Percentiles rank a stretch among this genome's conserved stretches.
Conservation (phyloP, 2,888 invertebrate genomes). For the Laspeyria flexula region DNA sequence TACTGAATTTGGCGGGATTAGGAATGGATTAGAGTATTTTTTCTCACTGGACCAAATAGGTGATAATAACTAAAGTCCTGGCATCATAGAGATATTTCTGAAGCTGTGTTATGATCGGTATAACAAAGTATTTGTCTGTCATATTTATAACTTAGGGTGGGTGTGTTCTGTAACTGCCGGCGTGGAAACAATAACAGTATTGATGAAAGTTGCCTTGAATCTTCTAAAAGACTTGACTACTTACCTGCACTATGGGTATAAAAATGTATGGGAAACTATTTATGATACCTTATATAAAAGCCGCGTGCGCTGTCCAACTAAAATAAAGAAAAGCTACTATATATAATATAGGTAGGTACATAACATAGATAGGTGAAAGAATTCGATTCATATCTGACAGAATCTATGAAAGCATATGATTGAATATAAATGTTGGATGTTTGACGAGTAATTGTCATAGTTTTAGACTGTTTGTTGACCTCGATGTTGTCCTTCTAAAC, state of each 20-base stretch:
- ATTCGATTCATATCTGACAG: constrained; percentile 30
- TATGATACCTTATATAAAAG: constrained; percentile 22
- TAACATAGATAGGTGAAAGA: constrained; percentile 32
- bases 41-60: constrained; percentile 46
- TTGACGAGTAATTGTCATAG: constrained; percentile 25
- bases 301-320: constrained; percentile 36
- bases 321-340: constrained; percentile 24
- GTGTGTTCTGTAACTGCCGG: constrained; percentile 19
- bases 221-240: constrained; percentile 36
- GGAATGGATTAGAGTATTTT: constrained; percentile 25
- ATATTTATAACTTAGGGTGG: constrained; percentile 7
- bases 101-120: constrained; percentile 26
- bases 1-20: constrained; percentile 24
- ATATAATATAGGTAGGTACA: constrained; percentile 29
- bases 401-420: constrained; percentile 14
- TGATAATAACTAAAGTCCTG: constrained; percentile 24
- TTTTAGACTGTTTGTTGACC: constrained; percentile 38
- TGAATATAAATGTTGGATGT: constrained; percentile 21
- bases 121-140: constrained; percentile 8
- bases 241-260: constrained; percentile 36
- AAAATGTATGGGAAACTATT: constrained; percentile 24
- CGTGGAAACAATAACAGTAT: constrained; percentile 21
- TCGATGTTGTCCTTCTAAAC: constrained; percentile 34
- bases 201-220: constrained; percentile 45
- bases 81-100: constrained; percentile 16